These are phyloP conservation scores for Eulemur rubriventer DNA, from an alignment of 2,797 vertebrate genomes.

Conservation along the genomic window DNA sequence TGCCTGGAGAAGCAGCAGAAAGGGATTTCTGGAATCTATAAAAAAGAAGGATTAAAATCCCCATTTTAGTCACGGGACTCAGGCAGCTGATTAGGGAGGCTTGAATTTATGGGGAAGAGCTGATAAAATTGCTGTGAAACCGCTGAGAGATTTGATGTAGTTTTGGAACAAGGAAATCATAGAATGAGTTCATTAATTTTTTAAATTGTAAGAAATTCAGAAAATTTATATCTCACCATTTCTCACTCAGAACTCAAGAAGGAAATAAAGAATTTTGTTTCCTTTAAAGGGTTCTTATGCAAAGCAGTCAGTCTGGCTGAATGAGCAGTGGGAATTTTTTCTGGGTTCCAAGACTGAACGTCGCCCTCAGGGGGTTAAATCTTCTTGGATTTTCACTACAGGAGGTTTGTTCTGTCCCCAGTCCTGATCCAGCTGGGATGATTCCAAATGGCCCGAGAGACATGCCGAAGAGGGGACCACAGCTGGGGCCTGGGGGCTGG, in stretches of 20 bases:
- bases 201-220: not conserved
- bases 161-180: not conserved
- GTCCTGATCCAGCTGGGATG: not conserved
- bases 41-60: not conserved
- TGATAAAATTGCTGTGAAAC: not conserved
- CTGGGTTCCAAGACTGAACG: not conserved
- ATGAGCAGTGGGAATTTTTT: not conserved
- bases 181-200: not conserved
- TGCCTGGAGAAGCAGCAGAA: not conserved
- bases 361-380: not conserved
- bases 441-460: not conserved
- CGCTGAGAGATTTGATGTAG: not conserved
- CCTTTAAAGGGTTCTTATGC: not conserved
- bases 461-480: accelerated
- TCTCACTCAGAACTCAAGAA: slow-evolving; percentile 14
- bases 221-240: not conserved
- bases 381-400: not conserved
- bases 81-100: not conserved
- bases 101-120: not conserved
- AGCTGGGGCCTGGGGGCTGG: accelerated
- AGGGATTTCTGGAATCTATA: not conserved
- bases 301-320: not conserved
- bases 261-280: not conserved
- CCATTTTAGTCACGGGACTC: not conserved
- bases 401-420: not conserved